Percentiles rank a stretch among this genome's conserved stretches.
Evolutionary conservation across 1,140 invertebrate species (phyloP).

Genomic region (Heliothis virescens): DNA sequence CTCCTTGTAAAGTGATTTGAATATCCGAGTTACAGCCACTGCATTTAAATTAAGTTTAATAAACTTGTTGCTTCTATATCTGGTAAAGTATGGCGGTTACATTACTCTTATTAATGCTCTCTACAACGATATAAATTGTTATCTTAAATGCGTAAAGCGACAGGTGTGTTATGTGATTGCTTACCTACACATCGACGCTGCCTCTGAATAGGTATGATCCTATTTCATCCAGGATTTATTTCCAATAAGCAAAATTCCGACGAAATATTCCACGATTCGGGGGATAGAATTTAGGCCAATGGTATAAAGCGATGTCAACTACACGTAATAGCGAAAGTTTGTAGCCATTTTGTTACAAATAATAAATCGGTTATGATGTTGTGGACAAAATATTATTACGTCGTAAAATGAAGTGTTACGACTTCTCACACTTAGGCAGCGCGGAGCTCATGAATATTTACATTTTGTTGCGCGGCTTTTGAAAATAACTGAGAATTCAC

Average conservation of each 20-base stretch:
- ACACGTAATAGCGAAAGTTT: constrained; percentile 53
- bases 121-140: background rate
- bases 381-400: constrained; percentile 51
- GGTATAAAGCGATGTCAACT: constrained; percentile 52
- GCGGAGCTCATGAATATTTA: constrained; percentile 53
- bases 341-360: constrained; percentile 50
- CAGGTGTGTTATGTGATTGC: constrained; percentile 17
- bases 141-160: constrained; percentile 21
- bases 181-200: constrained; percentile 43
- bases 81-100: background rate
- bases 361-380: constrained; percentile 55
- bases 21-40: constrained; percentile 41
- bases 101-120: background rate
- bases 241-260: constrained; percentile 66
- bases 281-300: constrained; percentile 56
- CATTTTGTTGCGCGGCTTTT: constrained; percentile 41
- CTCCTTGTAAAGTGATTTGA: constrained; percentile 44
- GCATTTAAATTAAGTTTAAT: constrained; percentile 47
- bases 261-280: constrained; percentile 61
- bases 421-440: constrained; percentile 47
- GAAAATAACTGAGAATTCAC: constrained; percentile 43
- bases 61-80: constrained; percentile 45
- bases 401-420: constrained; percentile 57
- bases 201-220: constrained; percentile 61
- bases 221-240: constrained; percentile 69